Base-by-base conservation (phyloP, 2,797 vertebrate species). In the Acanthurus lineatus region DNA sequence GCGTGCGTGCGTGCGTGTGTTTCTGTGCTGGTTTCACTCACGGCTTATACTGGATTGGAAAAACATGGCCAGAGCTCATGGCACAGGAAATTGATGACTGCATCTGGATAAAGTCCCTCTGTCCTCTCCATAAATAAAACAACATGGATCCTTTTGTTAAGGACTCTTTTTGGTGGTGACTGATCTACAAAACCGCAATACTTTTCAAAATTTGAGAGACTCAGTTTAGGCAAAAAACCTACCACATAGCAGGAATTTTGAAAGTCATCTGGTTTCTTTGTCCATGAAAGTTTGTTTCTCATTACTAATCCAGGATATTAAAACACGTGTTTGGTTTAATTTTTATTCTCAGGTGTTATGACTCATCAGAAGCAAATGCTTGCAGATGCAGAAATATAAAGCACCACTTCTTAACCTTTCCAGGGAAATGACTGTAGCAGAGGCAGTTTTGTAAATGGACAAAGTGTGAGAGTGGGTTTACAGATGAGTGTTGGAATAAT, bases 81-180 rank as follows among this genome's bases (percentile, higher is more conserved):
- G 25, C 69, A 66, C 47, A 82, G 58, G 47, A 67, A 56, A 70
- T 53, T 61, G 65, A 74, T 68, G 66, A 74, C 58, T 17, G n/a
- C 64, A 88, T 88, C 52, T 83, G 85, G 76, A 64, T 49, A 19
- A 69, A 61, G 54, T 20, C 40, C 40, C 38, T 47, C 35, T 4
- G n/a, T 66, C 45, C 42, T 52, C 38, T 35, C 28, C 38, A n/a
- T 70, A 69, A 83, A 73, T 72, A 78, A 77, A 85, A 53, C 65
- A 87, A 61, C 58, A 79, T 83, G 72, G 20, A 28, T 73, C 9
- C 49, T 48, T 54, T 70, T 73, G 61, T 73, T 10, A 65, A 60
- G 40, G 16, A 3, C 5, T 53, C 49, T 53, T 63, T 75, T 76
- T 25, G n/a, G 49, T 60, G 35, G 19, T 38, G 17, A 52, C 49